Percentiles rank a stretch among this genome's conserved stretches.
Conservation (phyloP, 2,797 vertebrate genomes). For the Darevskia nairensis region DNA sequence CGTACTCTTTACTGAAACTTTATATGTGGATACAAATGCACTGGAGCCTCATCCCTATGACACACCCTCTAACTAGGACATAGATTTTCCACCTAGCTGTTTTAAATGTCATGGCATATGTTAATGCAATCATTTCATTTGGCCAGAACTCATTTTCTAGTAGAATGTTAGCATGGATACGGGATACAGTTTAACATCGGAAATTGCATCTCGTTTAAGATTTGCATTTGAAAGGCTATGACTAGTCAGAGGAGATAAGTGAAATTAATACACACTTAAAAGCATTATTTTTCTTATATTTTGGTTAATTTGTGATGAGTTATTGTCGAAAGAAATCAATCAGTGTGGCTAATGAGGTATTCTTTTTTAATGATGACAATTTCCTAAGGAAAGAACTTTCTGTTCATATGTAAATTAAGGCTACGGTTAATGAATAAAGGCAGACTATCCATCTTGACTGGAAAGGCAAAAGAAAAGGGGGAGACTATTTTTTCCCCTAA, state of each 20-base stretch:
- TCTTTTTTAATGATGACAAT: slow-evolving; percentile 59
- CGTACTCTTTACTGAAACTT: background rate
- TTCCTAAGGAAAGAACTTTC: slow-evolving; percentile 48
- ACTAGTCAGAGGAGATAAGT: background rate
- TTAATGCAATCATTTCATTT: slow-evolving; percentile 2
- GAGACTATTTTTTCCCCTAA: background rate
- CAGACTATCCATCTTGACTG: slow-evolving; percentile 51
- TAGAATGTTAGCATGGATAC: background rate
- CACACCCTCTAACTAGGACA: background rate
- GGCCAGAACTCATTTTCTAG: background rate
- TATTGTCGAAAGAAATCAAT: slow-evolving; percentile 54
- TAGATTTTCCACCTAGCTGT: background rate
- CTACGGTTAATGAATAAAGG: slow-evolving; percentile 44
- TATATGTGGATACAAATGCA: background rate
- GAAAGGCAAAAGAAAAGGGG: slow-evolving; percentile 6
- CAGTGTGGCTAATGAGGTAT: slow-evolving; percentile 58
- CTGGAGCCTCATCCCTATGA: background rate
- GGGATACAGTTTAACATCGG: background rate
- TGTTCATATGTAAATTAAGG: slow-evolving; percentile 61
- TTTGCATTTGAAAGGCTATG: slow-evolving; percentile 54
- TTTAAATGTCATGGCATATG: background rate
- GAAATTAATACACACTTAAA: slow-evolving; percentile 46
- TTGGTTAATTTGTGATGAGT: slow-evolving; percentile 46
- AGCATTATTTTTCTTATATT: slow-evolving; percentile 57
- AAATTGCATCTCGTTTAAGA: background rate